Conservation (phyloP, 1,140 invertebrate genomes). For the Drosophila sechellia region DNA sequence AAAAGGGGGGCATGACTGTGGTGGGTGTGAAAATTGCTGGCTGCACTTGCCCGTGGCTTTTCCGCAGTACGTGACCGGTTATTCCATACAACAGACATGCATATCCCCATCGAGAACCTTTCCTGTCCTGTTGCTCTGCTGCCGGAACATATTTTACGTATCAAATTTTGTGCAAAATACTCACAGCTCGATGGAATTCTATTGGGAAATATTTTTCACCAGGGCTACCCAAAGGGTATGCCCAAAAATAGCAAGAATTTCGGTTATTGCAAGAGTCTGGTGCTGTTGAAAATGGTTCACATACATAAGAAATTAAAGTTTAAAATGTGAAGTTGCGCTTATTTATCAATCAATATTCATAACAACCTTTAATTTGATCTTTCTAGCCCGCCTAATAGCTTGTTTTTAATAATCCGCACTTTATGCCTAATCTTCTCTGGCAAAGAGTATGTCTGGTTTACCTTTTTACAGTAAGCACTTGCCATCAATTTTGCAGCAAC, state of each 20-base stretch:
- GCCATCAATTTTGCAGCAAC: slow-evolving; percentile 44
- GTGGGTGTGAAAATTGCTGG: slow-evolving; percentile 16
- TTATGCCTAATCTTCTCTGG: not conserved
- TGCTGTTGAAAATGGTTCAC: not conserved
- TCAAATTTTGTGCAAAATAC: slow-evolving; percentile 78
- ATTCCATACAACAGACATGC: slow-evolving; percentile 32
- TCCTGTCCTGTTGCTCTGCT: slow-evolving; percentile 36
- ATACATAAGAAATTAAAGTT: too few relatives aligned
- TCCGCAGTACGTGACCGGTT: slow-evolving; percentile 67
- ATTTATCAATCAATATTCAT: not conserved
- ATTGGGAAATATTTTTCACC: slow-evolving; percentile 67
- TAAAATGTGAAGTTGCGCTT: too few relatives aligned
- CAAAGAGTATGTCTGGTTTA: slow-evolving; percentile 12
- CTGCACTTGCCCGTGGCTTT: slow-evolving; percentile 36
- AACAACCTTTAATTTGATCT: not conserved
- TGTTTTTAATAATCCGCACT: not conserved
- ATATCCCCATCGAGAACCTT: slow-evolving; percentile 1
- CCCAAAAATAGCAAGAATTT: slow-evolving; percentile 11
- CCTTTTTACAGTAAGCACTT: slow-evolving; percentile 3
- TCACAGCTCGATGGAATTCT: slow-evolving; percentile 74
- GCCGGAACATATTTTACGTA: slow-evolving; percentile 73
- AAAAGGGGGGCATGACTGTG: slow-evolving; percentile 5
- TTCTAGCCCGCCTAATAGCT: not conserved
- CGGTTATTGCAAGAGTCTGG: slow-evolving; percentile 5
- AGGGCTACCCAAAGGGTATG: slow-evolving; percentile 29